Evolutionary conservation across 2,113 vertebrate genomes (phyloP).

Genomic region (Murina feae): DNA sequence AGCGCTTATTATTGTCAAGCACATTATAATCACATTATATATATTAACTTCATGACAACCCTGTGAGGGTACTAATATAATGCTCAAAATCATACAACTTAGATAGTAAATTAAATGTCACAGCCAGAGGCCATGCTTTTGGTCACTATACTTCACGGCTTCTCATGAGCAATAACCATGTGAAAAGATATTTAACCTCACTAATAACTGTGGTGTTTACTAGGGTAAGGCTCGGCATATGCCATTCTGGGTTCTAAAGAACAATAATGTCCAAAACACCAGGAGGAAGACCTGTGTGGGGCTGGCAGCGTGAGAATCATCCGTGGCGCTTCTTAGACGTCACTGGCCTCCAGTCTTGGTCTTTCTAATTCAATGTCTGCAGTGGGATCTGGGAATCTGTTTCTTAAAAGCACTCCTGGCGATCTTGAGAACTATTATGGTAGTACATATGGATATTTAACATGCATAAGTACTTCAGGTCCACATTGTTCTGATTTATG

Average conservation of each 20-base stretch:
- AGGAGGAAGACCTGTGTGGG: not conserved
- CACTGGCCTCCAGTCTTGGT: too few relatives aligned
- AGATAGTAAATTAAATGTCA: not conserved
- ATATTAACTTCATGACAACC: not conserved
- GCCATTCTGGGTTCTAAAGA: not conserved
- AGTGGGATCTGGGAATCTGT: not conserved
- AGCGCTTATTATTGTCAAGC: not conserved
- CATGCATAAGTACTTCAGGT: not conserved
- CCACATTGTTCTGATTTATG: not conserved
- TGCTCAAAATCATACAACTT: not conserved
- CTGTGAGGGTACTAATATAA: not conserved
- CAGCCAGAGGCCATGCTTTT: not conserved
- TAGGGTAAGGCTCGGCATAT: not conserved
- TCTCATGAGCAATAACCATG: not conserved
- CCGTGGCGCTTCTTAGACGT: not conserved
- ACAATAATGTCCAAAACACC: not conserved
- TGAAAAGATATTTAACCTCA: not conserved
- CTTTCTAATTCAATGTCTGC: not conserved
- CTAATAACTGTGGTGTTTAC: not conserved
- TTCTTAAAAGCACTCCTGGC: not conserved
- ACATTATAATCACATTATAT: not conserved
- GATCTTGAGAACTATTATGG: slow-evolving; percentile 11
- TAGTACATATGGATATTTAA: slow-evolving; percentile 25
- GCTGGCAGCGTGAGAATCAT: not conserved
- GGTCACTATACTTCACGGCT: not conserved